Base-by-base conservation (phyloP, 2,888 invertebrate genomes). In the Neoitamus cyanurus region DNA sequence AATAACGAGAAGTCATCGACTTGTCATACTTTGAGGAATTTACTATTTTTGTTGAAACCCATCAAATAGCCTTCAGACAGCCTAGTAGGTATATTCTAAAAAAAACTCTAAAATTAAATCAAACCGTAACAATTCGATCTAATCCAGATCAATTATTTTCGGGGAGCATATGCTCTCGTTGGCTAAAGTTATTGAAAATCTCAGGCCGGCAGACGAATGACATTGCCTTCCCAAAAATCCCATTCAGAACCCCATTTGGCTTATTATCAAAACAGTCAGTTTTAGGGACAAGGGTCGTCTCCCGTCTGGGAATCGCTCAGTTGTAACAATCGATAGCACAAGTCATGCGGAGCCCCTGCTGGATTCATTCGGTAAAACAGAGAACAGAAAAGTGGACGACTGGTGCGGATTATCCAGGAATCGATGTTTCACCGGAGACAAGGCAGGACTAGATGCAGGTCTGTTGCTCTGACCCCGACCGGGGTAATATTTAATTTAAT, bases 311-410 rank as follows among this genome's bases (percentile, higher is more conserved):
- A 83, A 73, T 83, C 83, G 46, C 31, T 83, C 83, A 73, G 73
- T 73, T 83, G 83, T 83, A 83, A 83, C 83, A 83, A 73, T 83
- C 83, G 83, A 83, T 83, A 83, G 37, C 28, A 83, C 42, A 48
- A 58, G 69, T 83, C 48, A 72, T 42, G 42, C 42, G 42, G 42
- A 73, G 73, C 58, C 4, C 31, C 70, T 31, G 31, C 28, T 72
- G 31, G 31, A 34, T 13, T 80, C 80, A 48, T 80, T 48, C 13
- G 6, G 9, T 13, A 34, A 34, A 58, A 80, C 34, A 80, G 15
- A 80, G 13, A 11, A 31, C 28, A 58, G 80, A 15, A 42, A 28
- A 11, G 46, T 28, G 42, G 30, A 78, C 11, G n/a, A 20, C 48
- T 70, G n/a, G n/a, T n/a, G 15, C 20, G 30, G 11, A 31, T 58